phyloP scores from a whole-genome alignment of 2,888 invertebrate species.

The Euproctis similis region DNA sequence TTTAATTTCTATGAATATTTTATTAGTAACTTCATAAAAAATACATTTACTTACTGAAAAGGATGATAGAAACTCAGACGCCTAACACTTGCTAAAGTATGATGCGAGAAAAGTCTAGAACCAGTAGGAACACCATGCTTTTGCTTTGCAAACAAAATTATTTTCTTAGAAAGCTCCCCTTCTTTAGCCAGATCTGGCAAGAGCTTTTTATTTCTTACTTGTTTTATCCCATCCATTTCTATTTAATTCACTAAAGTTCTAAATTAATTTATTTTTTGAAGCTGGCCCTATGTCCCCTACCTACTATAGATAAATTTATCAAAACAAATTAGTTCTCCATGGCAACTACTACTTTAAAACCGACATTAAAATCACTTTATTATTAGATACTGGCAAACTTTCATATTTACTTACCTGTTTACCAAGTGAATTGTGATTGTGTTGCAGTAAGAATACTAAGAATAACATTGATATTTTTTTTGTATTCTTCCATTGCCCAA shows the following conservation, averaged over 20 bases:
- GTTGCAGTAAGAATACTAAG: no score
- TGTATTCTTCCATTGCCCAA: no score
- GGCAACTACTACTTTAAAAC: slow-evolving; percentile 1
- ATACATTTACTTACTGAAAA: slow-evolving; percentile 61
- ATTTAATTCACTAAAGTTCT: background rate
- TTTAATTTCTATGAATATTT: no score
- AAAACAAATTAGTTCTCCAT: slow-evolving; percentile 3
- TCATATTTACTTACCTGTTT: no score
- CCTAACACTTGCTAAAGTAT: slow-evolving; percentile 76
- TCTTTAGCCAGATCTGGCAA: slow-evolving; percentile 62
- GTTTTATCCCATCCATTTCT: slow-evolving; percentile 48
- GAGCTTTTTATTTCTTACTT: slow-evolving; percentile 60
- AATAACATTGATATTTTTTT: no score
- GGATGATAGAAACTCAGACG: slow-evolving; percentile 60
- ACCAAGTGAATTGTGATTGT: no score
- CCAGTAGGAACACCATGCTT: slow-evolving; percentile 58
- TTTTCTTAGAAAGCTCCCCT: slow-evolving; percentile 52
- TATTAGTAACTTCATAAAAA: no score
- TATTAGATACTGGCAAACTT: no score
- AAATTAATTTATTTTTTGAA: background rate
- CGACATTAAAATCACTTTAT: no score
- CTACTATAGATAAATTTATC: background rate
- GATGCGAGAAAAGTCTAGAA: slow-evolving; percentile 76
- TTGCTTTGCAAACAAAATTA: slow-evolving; percentile 50
- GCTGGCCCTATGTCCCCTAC: background rate